These are phyloP conservation scores for Nematostella vectensis DNA, from an alignment of 92 coral and sea anemone species.

Conservation along the genomic window DNA sequence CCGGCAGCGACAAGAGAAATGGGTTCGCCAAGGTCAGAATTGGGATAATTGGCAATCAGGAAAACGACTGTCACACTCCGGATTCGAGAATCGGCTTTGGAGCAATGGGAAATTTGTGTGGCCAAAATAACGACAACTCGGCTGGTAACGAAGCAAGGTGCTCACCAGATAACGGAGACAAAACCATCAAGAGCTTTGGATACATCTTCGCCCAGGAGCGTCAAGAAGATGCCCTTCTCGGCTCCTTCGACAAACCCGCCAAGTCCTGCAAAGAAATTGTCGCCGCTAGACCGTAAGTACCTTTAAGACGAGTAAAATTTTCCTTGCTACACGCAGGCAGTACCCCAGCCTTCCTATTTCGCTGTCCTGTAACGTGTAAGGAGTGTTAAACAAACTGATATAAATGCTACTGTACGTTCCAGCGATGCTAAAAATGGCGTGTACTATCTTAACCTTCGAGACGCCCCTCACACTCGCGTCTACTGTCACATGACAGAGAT, in stretches of 20 bases:
- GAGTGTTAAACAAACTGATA: too few relatives aligned
- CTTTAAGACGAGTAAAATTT: too few relatives aligned
- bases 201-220: slow-evolving; percentile 24
- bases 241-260: slow-evolving; percentile 32
- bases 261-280: slow-evolving; percentile 21
- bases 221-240: not conserved
- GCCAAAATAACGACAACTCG: slow-evolving; percentile 13
- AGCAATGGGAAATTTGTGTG: slow-evolving; percentile 17
- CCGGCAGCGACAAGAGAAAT: not conserved
- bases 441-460: slow-evolving; percentile 7
- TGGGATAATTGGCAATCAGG: slow-evolving; percentile 39
- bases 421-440: slow-evolving; percentile 11
- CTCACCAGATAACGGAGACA: slow-evolving; percentile 24
- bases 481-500: slow-evolving; percentile 25
- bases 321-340: too few relatives aligned
- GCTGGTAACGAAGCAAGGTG: slow-evolving; percentile 44
- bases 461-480: not conserved
- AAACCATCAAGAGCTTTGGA: slow-evolving; percentile 17
- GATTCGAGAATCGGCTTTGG: slow-evolving; percentile 49
- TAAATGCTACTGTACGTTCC: not conserved
- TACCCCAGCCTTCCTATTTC: too few relatives aligned
- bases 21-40: slow-evolving; percentile 34
- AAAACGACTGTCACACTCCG: slow-evolving; percentile 21
- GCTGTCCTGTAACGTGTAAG: too few relatives aligned
- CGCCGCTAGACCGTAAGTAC: slow-evolving; percentile 7